A percentile compares a stretch with the other conserved stretches of the same genome.
These are phyloP conservation scores for Hydrozoanthus tunicans DNA, from an alignment of 64 coral and sea anemone genomes.

Conservation along the genomic window DNA sequence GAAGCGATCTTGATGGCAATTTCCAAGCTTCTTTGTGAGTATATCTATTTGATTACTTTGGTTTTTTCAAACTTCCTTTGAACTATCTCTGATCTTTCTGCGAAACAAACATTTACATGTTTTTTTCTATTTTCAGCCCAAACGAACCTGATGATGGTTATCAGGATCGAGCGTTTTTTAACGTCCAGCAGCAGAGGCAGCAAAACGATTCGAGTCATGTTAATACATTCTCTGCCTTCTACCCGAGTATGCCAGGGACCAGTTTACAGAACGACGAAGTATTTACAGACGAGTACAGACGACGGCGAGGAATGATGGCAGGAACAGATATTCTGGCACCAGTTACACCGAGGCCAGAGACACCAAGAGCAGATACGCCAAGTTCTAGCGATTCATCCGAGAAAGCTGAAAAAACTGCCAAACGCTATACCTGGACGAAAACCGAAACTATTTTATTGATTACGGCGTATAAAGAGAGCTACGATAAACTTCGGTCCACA, in stretches of 20 bases:
- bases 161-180: neutral
- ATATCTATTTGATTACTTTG: neutral
- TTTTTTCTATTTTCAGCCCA: neutral
- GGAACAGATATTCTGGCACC: neutral
- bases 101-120: neutral
- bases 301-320: neutral
- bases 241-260: constrained; percentile 8
- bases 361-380: neutral
- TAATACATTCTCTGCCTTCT: neutral
- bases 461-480: constrained; percentile 46
- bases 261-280: neutral
- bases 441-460: constrained; percentile 8
- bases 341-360: neutral
- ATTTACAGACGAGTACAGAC: neutral
- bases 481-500: constrained; percentile 45
- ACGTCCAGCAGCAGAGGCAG: constrained; percentile 16
- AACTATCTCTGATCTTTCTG: neutral
- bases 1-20: neutral
- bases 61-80: neutral
- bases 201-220: neutral
- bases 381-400: constrained; percentile 11
- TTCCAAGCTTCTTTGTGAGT: neutral
- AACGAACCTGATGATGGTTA: neutral
- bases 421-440: neutral
- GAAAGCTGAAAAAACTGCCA: neutral